Percentiles rank a stretch among this genome's conserved stretches.
Conservation (phyloP, 1,140 invertebrate species). For the Nasonia giraulti region DNA sequence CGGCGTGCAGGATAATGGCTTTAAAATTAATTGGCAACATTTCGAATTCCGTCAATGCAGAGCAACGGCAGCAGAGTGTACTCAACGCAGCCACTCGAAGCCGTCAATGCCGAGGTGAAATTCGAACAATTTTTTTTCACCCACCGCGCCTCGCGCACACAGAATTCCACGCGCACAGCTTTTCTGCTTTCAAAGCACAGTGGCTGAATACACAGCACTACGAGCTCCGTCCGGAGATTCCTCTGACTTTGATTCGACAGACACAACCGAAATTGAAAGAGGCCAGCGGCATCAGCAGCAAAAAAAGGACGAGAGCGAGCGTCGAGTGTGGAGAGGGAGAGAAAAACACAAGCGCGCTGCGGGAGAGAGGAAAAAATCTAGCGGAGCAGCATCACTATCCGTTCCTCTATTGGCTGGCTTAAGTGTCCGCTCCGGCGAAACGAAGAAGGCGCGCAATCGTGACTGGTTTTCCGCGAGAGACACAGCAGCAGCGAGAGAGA, state of each 20-base stretch:
- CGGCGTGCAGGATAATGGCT: conserved; percentile 44
- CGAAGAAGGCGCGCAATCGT: conserved; percentile 52
- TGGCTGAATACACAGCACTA: neutral
- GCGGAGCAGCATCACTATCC: neutral
- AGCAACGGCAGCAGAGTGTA: neutral
- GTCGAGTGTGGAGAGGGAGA: neutral
- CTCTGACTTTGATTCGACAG: conserved; percentile 37
- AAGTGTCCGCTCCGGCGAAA: conserved; percentile 34
- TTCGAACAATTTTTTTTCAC: neutral
- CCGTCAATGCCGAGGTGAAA: neutral
- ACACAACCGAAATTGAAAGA: conserved; percentile 42
- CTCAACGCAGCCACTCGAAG: neutral
- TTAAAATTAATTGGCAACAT: conserved; percentile 25
- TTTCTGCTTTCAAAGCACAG: neutral
- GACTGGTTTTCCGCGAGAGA: conserved; percentile 50
- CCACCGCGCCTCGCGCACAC: neutral
- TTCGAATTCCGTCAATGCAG: conserved; percentile 3
- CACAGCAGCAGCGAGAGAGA: conserved; percentile 42
- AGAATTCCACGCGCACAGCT: neutral
- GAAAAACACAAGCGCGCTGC: neutral
- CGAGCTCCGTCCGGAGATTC: conserved; percentile 6
- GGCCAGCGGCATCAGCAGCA: neutral
- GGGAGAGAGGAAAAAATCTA: conserved; percentile 6
- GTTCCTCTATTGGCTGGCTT: conserved; percentile 28
- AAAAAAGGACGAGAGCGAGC: neutral